Percentiles rank a stretch among this genome's conserved stretches.
These are phyloP conservation scores for Platanista minor DNA, from an alignment of 2,113 vertebrate species.

Conservation along the genomic window DNA sequence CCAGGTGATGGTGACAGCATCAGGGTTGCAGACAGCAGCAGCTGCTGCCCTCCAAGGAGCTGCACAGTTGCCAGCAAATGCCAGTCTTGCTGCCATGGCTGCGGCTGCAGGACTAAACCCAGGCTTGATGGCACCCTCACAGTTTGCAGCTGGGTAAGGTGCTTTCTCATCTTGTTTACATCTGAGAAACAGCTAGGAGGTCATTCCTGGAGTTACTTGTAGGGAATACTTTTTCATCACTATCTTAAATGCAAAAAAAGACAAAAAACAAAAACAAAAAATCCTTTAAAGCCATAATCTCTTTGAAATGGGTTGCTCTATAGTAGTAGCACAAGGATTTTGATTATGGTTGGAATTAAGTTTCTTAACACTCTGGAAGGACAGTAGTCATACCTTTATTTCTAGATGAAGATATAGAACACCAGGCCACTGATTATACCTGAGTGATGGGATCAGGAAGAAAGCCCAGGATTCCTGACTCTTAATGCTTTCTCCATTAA, in stretches of 20 bases:
- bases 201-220: neutral
- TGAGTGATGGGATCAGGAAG: neutral
- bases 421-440: neutral
- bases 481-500: neutral
- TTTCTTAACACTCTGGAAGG: neutral
- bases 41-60: slow-evolving; percentile 92
- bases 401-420: neutral
- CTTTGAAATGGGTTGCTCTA: neutral
- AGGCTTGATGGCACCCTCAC: slow-evolving; percentile 95
- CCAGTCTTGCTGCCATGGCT: slow-evolving; percentile 97
- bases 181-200: neutral
- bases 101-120: slow-evolving; percentile 95
- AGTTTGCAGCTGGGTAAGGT: slow-evolving; percentile 94
- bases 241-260: neutral
- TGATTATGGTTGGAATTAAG: neutral
- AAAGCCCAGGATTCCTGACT: neutral
- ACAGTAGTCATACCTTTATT: neutral
- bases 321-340: neutral
- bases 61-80: slow-evolving; percentile 91
- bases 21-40: slow-evolving; percentile 87
- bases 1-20: slow-evolving; percentile 95
- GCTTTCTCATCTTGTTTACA: neutral
- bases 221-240: neutral
- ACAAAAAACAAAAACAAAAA: neutral
- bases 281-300: neutral